Conservation (phyloP, 2,797 vertebrate species). For the Danio jaintianensis region DNA sequence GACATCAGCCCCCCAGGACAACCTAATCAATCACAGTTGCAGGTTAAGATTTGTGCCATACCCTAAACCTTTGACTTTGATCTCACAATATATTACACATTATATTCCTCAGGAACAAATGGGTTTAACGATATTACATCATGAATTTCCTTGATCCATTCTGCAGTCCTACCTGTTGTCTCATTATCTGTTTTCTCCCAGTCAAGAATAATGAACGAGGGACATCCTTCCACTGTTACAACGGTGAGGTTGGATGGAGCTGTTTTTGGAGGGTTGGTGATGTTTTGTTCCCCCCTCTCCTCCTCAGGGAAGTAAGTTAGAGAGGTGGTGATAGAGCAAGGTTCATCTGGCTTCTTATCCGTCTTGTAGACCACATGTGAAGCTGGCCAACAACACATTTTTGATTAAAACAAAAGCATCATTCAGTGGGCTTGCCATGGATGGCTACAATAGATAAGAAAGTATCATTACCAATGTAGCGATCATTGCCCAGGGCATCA, state of each 20-base stretch:
- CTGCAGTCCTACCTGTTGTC: constrained; percentile 82
- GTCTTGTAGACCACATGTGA: constrained; percentile 90
- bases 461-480: constrained; percentile 82
- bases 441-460: background rate
- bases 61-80: background rate
- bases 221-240: constrained; percentile 94
- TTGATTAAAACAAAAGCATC: background rate
- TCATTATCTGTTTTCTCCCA: constrained; percentile 91
- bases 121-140: background rate
- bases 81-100: background rate
- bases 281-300: constrained; percentile 73
- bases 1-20: too few relatives aligned
- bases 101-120: background rate
- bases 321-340: constrained; percentile 93
- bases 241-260: constrained; percentile 93
- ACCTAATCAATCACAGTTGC: too few relatives aligned
- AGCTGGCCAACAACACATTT: constrained; percentile 70
- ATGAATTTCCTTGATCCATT: background rate
- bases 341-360: constrained; percentile 85
- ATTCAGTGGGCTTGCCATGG: background rate
- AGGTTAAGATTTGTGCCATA: background rate
- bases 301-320: constrained; percentile 86
- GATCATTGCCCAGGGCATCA: constrained; percentile 88
- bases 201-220: constrained; percentile 92
- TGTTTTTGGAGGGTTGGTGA: constrained; percentile 81